Evolutionary conservation across 1,140 invertebrate genomes (phyloP).

Genomic region (Nasonia vitripennis): DNA sequence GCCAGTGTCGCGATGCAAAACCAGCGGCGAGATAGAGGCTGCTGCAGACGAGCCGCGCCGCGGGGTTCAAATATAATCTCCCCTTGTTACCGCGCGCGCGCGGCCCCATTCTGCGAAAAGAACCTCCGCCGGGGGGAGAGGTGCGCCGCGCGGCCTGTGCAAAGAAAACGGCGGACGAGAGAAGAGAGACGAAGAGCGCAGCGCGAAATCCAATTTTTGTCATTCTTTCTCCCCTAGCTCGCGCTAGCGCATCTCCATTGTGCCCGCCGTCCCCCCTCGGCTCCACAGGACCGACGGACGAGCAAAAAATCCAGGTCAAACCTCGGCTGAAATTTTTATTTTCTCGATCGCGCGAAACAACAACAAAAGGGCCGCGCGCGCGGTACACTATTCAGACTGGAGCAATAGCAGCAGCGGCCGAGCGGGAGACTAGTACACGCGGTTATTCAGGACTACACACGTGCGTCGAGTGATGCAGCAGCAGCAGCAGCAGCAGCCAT

Average conservation of each 20-base stretch:
- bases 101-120: not conserved
- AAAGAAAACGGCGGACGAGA: not conserved
- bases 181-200: not conserved
- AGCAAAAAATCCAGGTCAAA: slow-evolving; percentile 51
- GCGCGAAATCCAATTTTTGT: slow-evolving; percentile 37
- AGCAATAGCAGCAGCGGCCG: slow-evolving; percentile 6
- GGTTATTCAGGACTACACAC: slow-evolving; percentile 9
- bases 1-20: not conserved
- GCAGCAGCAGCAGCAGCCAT: not conserved
- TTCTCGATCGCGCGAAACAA: not conserved
- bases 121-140: not conserved
- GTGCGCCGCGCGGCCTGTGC: not conserved
- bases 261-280: not conserved
- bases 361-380: not conserved
- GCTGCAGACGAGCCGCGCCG: not conserved
- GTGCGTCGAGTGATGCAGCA: not conserved
- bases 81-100: not conserved
- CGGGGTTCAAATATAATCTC: slow-evolving; percentile 33
- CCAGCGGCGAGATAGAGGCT: not conserved
- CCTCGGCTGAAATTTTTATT: slow-evolving; percentile 37
- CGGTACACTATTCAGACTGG: not conserved
- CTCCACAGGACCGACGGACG: not conserved
- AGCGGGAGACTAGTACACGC: not conserved
- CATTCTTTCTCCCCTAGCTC: slow-evolving; percentile 15
- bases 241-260: not conserved